These are phyloP conservation scores for Hirundo rustica DNA, from an alignment of 2,797 vertebrate species.

Conservation along the genomic window DNA sequence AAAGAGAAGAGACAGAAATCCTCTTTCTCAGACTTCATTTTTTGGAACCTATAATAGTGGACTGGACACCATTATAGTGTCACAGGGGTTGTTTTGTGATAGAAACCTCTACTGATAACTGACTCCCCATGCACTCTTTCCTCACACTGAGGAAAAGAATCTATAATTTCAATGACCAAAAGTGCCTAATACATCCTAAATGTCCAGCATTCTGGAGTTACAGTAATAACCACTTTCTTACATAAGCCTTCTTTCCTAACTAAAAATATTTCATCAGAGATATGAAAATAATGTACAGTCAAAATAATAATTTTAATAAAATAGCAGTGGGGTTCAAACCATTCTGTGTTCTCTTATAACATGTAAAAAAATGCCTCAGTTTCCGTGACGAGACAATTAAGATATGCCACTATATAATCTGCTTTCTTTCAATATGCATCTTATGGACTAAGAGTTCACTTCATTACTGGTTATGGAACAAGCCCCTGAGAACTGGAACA, in stretches of 20 bases:
- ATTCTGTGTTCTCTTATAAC: neutral
- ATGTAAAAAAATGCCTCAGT: neutral
- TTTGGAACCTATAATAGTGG: neutral
- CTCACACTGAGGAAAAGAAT: neutral
- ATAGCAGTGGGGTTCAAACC: neutral
- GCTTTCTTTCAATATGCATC: neutral
- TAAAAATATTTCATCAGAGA: neutral
- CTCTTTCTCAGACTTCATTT: neutral
- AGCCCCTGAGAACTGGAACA: neutral
- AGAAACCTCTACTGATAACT: neutral
- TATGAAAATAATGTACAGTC: neutral
- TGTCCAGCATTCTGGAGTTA: neutral
- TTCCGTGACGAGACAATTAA: neutral
- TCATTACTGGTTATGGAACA: neutral
- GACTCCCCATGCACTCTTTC: neutral
- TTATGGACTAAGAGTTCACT: neutral
- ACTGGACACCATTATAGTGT: neutral
- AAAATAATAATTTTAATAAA: neutral
- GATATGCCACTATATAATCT: neutral
- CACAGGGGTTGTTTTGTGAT: neutral
- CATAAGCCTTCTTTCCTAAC: neutral
- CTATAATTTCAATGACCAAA: neutral
- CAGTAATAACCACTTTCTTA: neutral
- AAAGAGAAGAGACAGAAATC: neutral
- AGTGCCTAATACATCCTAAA: neutral